Percentiles rank a stretch among this genome's conserved stretches.
Evolutionary conservation across 2,113 vertebrate genomes (phyloP).

Genomic region (Nansenia antarctica): DNA sequence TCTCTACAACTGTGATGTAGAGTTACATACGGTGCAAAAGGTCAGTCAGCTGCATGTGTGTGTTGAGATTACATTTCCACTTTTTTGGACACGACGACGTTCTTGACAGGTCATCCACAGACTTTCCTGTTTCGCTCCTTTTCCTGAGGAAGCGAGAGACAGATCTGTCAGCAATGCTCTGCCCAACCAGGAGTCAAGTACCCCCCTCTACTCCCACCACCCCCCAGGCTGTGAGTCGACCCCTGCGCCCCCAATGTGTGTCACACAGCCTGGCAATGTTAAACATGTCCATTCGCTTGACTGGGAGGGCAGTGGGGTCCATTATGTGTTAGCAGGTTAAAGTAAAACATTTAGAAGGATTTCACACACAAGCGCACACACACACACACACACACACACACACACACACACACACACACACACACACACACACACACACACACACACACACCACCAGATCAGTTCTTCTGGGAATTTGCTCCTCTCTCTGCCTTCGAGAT

Average conservation of each 20-base stretch:
- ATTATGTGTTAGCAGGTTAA: slow-evolving; percentile 23
- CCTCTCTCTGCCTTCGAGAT: neutral
- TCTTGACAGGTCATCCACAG: neutral
- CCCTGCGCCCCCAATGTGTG: too few species aligned
- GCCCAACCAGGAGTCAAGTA: slow-evolving; percentile 29
- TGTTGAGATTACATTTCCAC: neutral
- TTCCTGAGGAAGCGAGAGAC: slow-evolving; percentile 2
- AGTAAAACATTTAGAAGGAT: slow-evolving; percentile 12
- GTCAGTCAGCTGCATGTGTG: neutral
- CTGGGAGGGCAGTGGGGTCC: slow-evolving; percentile 15
- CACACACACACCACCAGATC: too few species aligned
- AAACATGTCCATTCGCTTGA: slow-evolving; percentile 4
- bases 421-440: neutral
- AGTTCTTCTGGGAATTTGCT: too few species aligned
- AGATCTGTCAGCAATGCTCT: slow-evolving; percentile 28
- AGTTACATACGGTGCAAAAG: neutral
- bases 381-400: neutral
- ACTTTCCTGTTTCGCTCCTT: slow-evolving; percentile 22
- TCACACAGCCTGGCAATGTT: slow-evolving; percentile 11
- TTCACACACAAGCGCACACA: neutral
- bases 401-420: neutral
- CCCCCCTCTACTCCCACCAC: neutral
- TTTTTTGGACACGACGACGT: slow-evolving; percentile 18
- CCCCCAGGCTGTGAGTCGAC: slow-evolving; percentile 20
- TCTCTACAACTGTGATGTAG: neutral